Base-by-base conservation (phyloP, 2,113 vertebrate species). In the Aegithalos caudatus region DNA sequence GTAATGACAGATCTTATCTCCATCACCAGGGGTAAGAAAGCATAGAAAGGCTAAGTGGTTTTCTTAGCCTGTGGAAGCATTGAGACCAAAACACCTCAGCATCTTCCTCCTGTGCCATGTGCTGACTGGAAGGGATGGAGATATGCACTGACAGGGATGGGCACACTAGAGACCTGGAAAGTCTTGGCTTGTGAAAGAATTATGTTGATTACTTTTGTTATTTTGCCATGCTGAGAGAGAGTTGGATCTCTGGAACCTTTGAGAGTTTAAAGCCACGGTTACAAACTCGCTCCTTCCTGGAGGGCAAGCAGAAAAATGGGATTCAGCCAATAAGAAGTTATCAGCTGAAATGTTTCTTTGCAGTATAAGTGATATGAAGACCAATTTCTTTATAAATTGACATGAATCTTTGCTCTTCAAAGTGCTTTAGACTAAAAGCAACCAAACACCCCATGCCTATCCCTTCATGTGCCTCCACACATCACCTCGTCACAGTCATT, bases 31-130 rank as follows among this genome's bases (percentile, higher is more conserved):
- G 25, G 1, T 23, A 81, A 56, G 53, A 24, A 60, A 44, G 11
- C 18, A 29, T 2, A 44, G 77, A 60, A 86, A 84, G 16, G 31
- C 12, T 69, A 90, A 90, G 5, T 72, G 31, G 23, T 71, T 87
- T 90, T 42, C 22, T 73, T 22, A 60, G 4, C 3, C 14, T 37
- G 6, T 44, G 44, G 15, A 79, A 53, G 33, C 25, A 22, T 3
- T 65, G 44, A 71, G 35, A 61, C 17, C 3, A 17, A 79, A 92
- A 48, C 22, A n/a, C 0, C 6, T 7, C 29, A 44, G 9, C 9
- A 5, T 47, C 6, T 4, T 77, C 27, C 25, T 7, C 22, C 24
- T 66, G 29, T 60, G 25, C 2, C 17, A 10, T 0, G 0, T 1
- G 0, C 37, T 77, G 23, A 18, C 7, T 22, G 22, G 25, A 62